A percentile compares a stretch with the other conserved stretches of the same genome.
Evolutionary conservation across 2,888 invertebrate genomes (phyloP).

Genomic region (Crossocerus cetratus): DNA sequence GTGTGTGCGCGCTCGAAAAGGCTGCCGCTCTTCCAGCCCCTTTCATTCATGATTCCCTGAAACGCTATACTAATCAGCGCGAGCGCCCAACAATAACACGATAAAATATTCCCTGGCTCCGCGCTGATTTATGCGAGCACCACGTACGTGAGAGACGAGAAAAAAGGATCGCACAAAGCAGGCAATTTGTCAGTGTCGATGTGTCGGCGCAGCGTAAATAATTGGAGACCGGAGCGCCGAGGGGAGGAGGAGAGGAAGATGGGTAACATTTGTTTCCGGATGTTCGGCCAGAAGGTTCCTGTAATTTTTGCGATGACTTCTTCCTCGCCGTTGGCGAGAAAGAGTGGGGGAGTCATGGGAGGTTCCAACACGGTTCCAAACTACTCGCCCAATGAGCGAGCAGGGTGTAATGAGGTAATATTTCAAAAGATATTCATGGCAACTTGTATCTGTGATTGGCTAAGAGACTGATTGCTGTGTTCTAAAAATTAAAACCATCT

Average conservation of each 20-base stretch:
- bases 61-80: neutral
- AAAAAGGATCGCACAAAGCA: slow-evolving; percentile 2
- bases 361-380: slow-evolving; percentile 42
- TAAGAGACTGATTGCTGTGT: neutral
- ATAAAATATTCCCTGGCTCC: neutral
- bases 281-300: neutral
- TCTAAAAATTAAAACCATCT: neutral
- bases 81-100: neutral
- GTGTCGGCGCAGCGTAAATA: slow-evolving; percentile 21
- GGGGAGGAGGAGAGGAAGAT: neutral
- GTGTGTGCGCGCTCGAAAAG: neutral
- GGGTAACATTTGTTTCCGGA: neutral
- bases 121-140: neutral
- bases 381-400: slow-evolving; percentile 20
- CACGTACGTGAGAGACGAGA: neutral
- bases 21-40: neutral
- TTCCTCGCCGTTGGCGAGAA: neutral
- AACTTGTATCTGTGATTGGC: too few relatives aligned
- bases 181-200: slow-evolving; percentile 20
- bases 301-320: slow-evolving; percentile 15
- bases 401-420: neutral
- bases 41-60: slow-evolving; percentile 1
- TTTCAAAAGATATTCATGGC: too few relatives aligned
- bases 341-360: neutral
- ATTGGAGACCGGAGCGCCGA: slow-evolving; percentile 1